Percentiles rank a stretch among this genome's conserved stretches.
Conservation (phyloP, 2,888 invertebrate genomes). For the Zaprionus lineosus region DNA sequence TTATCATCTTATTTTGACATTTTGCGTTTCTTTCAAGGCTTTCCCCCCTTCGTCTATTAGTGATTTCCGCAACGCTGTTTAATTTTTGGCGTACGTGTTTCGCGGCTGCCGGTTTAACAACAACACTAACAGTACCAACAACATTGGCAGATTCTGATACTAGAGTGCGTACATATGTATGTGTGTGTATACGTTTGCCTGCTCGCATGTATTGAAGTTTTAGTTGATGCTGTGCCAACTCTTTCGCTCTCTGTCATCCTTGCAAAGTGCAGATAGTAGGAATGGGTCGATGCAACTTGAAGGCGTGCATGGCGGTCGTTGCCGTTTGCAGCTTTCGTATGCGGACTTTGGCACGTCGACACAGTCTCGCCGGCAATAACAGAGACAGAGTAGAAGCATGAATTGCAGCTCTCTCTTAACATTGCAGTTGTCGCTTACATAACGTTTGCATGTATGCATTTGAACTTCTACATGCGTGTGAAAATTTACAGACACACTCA, state of each 20-base stretch:
- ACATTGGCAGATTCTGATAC: constrained; percentile 11
- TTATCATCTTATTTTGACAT: constrained; percentile 15
- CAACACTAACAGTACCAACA: constrained; percentile 11
- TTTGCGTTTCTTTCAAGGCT: constrained; percentile 53
- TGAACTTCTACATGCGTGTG: constrained; percentile 3
- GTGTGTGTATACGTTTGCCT: constrained; percentile 1
- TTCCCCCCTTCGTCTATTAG: constrained; percentile 31
- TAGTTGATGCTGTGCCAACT: constrained; percentile 24
- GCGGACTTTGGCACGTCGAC: constrained; percentile 66
- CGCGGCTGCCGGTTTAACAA: constrained; percentile 24
- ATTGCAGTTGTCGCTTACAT: constrained; percentile 22
- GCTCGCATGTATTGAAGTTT: constrained; percentile 24
- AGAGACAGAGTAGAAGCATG: constrained; percentile 7
- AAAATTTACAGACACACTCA: constrained; percentile 22
- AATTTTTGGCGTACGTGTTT: constrained; percentile 70
- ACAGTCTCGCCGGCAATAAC: constrained; percentile 10
- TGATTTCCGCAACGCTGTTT: constrained; percentile 74
- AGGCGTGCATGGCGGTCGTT: constrained; percentile 22
- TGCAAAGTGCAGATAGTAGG: constrained; percentile 1
- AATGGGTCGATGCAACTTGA: constrained; percentile 13
- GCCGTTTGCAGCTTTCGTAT: constrained; percentile 38
- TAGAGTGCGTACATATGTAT: neutral
- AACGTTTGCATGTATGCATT: constrained; percentile 17
- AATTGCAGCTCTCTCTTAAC: constrained; percentile 5
- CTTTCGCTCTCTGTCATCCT: neutral